These are phyloP conservation scores for Sussaba pulchella DNA, from an alignment of 2,888 invertebrate species.

Conservation along the genomic window DNA sequence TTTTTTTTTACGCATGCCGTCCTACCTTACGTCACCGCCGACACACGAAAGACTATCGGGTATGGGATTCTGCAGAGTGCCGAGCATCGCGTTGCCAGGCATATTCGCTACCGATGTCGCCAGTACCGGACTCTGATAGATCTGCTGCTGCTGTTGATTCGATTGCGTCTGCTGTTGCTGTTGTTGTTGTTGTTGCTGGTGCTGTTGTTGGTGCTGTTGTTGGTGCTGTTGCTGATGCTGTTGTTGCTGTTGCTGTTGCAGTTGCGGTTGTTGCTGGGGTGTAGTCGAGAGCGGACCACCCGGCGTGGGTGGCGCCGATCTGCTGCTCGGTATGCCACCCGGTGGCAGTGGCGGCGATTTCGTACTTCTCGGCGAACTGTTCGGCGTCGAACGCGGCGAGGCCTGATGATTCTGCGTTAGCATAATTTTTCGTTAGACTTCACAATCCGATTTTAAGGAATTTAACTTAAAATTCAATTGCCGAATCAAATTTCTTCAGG, in stretches of 20 bases:
- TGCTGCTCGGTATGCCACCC: constrained; percentile 84
- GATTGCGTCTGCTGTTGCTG: constrained; percentile 74
- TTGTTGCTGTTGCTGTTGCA: constrained; percentile 76
- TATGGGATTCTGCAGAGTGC: constrained; percentile 82
- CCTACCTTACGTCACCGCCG: constrained; percentile 87
- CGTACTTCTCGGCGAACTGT: constrained; percentile 94
- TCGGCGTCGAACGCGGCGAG: constrained; percentile 94
- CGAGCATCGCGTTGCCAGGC: constrained; percentile 78
- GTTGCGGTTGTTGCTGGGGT: constrained; percentile 77
- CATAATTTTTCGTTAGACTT: constrained; percentile 19
- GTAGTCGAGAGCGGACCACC: constrained; percentile 81
- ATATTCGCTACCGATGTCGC: constrained; percentile 78
- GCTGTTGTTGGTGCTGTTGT: constrained; percentile 77
- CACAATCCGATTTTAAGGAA: too few relatives aligned
- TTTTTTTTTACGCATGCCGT: constrained; percentile 72
- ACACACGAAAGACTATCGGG: constrained; percentile 86
- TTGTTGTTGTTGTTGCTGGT: constrained; percentile 71
- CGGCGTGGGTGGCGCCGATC: constrained; percentile 85
- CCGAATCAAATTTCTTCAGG: too few relatives aligned
- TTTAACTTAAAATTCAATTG: too few relatives aligned
- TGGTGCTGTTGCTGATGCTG: constrained; percentile 76
- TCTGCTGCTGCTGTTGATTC: constrained; percentile 76
- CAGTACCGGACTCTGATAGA: constrained; percentile 80
- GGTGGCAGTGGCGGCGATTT: constrained; percentile 93
- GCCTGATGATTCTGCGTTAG: constrained; percentile 91